A percentile compares a stretch with the other conserved stretches of the same genome.
Conservation (phyloP, 2,888 invertebrate genomes). For the Limulus polyphemus region DNA sequence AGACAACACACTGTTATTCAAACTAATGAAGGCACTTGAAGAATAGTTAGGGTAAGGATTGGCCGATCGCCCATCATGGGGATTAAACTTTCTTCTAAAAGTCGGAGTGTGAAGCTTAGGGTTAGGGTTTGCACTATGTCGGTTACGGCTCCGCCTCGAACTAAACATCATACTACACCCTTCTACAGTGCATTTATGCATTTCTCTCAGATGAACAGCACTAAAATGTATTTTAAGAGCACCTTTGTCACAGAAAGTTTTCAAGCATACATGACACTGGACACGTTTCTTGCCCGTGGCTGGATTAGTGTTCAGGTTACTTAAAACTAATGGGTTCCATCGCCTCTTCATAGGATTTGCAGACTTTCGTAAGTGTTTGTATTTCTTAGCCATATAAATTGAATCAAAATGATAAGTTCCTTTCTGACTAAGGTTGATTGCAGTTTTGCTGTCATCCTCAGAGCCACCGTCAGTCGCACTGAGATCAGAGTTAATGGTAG, state of each 20-base stretch:
- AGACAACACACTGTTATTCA: slow-evolving; percentile 6
- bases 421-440: slow-evolving; percentile 49
- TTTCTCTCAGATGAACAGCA: slow-evolving; percentile 94
- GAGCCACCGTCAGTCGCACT: slow-evolving; percentile 17
- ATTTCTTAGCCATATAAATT: slow-evolving; percentile 31
- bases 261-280: slow-evolving; percentile 93
- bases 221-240: slow-evolving; percentile 98
- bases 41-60: slow-evolving; percentile 51
- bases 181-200: slow-evolving; percentile 98
- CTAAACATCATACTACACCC: slow-evolving; percentile 99
- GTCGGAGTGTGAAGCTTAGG: slow-evolving; percentile 95
- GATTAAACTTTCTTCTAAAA: slow-evolving; percentile 79
- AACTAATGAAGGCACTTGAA: slow-evolving; percentile 12
- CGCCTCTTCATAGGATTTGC: slow-evolving; percentile 38
- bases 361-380: slow-evolving; percentile 38
- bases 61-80: slow-evolving; percentile 80
- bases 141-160: slow-evolving; percentile 82
- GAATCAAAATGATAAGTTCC: slow-evolving; percentile 15
- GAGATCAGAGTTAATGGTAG: slow-evolving; percentile 17
- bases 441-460: slow-evolving; percentile 34
- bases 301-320: slow-evolving; percentile 81
- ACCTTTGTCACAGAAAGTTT: slow-evolving; percentile 99
- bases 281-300: slow-evolving; percentile 91
- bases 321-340: slow-evolving; percentile 41
- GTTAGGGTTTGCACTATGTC: slow-evolving; percentile 96